Evolutionary conservation across 2,888 invertebrate species (phyloP).

Genomic region (Epistrophe grossulariae): DNA sequence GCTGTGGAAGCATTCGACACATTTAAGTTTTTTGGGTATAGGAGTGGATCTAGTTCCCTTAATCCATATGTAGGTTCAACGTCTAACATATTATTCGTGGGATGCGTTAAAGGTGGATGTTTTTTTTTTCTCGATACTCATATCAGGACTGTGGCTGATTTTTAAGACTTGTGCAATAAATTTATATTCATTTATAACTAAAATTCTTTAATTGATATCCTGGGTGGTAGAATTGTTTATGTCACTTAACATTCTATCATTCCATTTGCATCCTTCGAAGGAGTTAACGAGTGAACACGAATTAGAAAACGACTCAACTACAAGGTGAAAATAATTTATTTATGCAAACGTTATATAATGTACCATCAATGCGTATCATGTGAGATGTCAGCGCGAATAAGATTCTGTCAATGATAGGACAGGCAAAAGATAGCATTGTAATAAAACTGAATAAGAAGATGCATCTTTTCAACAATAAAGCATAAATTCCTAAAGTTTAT

Average conservation of each 20-base stretch:
- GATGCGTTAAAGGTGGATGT: too few relatives aligned
- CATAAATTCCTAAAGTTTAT: slow-evolving; percentile 11
- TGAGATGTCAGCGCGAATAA: slow-evolving; percentile 41
- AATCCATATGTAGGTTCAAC: too few relatives aligned
- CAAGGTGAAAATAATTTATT: slow-evolving; percentile 68
- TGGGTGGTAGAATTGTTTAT: not conserved
- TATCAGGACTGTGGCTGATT: too few relatives aligned
- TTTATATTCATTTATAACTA: not conserved
- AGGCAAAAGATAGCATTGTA: slow-evolving; percentile 20
- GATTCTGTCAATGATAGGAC: slow-evolving; percentile 35
- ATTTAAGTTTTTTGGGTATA: too few relatives aligned
- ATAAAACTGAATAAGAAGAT: not conserved
- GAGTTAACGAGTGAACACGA: not conserved
- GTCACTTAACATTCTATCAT: not conserved
- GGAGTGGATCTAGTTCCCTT: too few relatives aligned
- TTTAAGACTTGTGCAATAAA: not conserved
- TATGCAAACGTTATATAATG: slow-evolving; percentile 40
- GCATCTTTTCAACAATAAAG: not conserved
- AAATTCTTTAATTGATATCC: slow-evolving; percentile 15
- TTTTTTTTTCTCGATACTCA: too few relatives aligned
- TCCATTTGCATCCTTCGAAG: slow-evolving; percentile 35
- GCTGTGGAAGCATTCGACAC: too few relatives aligned
- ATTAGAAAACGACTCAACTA: slow-evolving; percentile 49
- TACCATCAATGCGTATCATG: not conserved
- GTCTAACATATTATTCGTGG: too few relatives aligned